Percentiles rank a stretch among this genome's conserved stretches.
These are phyloP conservation scores for Microtus richardsoni DNA, from an alignment of 2,113 vertebrate genomes.

Conservation along the genomic window DNA sequence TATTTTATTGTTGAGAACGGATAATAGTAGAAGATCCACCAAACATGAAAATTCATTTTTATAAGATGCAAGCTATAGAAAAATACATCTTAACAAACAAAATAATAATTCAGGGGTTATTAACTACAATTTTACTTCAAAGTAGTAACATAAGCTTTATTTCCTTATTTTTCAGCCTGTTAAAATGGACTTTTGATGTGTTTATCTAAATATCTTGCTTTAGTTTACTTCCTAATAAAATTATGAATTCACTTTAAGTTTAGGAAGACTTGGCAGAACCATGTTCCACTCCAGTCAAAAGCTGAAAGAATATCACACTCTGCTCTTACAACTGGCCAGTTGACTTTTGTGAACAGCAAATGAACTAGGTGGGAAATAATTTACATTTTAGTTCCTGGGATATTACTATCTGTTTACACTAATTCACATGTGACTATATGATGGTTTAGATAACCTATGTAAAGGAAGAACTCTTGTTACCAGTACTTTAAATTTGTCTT, in stretches of 20 bases:
- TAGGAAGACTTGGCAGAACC: neutral
- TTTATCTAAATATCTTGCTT: neutral
- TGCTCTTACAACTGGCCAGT: neutral
- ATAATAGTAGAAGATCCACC: neutral
- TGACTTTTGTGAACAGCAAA: neutral
- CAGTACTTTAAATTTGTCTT: neutral
- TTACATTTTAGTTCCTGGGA: neutral
- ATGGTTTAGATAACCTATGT: neutral
- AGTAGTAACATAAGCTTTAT: neutral
- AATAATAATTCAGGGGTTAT: neutral
- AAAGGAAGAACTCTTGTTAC: neutral
- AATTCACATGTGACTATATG: neutral
- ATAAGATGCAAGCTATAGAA: neutral
- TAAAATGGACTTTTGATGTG: neutral
- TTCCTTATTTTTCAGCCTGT: neutral
- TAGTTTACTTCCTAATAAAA: neutral
- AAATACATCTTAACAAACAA: neutral
- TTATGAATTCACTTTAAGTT: slow-evolving; percentile 31
- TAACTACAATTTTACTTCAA: neutral
- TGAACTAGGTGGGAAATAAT: neutral
- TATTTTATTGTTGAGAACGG: neutral
- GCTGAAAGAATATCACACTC: neutral
- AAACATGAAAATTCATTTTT: neutral
- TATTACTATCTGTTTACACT: neutral
- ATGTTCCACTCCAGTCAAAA: neutral